Evolutionary conservation across 2,797 vertebrate species (phyloP).

Genomic region (Momotus momota): DNA sequence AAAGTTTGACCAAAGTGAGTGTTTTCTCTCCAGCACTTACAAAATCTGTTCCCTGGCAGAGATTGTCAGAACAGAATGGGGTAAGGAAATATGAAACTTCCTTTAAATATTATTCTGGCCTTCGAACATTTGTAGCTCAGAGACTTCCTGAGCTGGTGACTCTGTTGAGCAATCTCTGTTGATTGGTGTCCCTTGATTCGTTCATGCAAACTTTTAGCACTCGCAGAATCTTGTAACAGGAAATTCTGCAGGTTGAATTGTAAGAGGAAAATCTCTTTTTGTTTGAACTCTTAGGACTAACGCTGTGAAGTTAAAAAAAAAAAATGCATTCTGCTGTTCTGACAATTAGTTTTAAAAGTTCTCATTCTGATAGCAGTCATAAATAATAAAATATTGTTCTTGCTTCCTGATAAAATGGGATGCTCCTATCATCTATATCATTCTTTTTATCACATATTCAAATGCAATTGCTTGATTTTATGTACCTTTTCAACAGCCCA

Average conservation of each 20-base stretch:
- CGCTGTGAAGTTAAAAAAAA: not conserved
- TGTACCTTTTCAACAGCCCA: not conserved
- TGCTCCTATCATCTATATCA: not conserved
- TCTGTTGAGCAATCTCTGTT: not conserved
- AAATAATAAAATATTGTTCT: not conserved
- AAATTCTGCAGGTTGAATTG: not conserved
- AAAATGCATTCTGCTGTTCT: not conserved
- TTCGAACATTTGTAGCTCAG: not conserved
- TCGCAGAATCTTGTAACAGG: not conserved
- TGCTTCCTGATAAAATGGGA: not conserved
- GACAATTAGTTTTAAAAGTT: not conserved
- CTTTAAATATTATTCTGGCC: not conserved
- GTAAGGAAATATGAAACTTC: constrained; percentile 9
- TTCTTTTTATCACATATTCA: not conserved
- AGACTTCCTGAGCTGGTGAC: not conserved
- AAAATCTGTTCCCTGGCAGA: not conserved
- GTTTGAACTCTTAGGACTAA: not conserved
- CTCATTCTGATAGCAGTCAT: not conserved
- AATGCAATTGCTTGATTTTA: not conserved
- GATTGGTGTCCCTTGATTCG: not conserved
- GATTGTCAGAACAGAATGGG: not conserved
- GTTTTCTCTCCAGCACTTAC: not conserved
- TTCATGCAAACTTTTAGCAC: not conserved
- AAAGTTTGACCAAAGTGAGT: not conserved
- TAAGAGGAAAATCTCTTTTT: not conserved